A percentile compares a stretch with the other conserved stretches of the same genome.
These are phyloP conservation scores for Leguminivora glycinivorella DNA, from an alignment of 1,140 invertebrate species.

Conservation along the genomic window DNA sequence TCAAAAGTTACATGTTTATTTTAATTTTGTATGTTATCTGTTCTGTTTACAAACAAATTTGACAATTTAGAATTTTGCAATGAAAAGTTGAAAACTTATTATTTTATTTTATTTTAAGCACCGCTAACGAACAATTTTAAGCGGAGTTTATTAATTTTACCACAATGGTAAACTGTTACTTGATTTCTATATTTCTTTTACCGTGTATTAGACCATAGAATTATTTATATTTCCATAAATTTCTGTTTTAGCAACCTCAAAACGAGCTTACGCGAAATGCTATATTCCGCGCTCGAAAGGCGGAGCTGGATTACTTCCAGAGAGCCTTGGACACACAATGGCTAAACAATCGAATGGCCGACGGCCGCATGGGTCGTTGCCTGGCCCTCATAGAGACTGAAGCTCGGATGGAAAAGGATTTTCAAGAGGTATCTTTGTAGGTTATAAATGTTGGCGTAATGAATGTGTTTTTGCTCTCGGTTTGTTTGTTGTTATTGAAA, in stretches of 20 bases:
- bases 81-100: not conserved
- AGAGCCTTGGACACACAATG: slow-evolving; percentile 66
- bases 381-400: slow-evolving; percentile 63
- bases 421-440: slow-evolving; percentile 55
- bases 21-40: not conserved
- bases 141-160: not conserved
- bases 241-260: slow-evolving; percentile 55
- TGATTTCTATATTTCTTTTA: not conserved
- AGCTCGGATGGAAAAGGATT: slow-evolving; percentile 68
- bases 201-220: not conserved
- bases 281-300: slow-evolving; percentile 46
- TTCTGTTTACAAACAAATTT: slow-evolving; percentile 10
- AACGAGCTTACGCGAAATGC: slow-evolving; percentile 65
- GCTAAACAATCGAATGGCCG: slow-evolving; percentile 69
- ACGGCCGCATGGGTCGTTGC: slow-evolving; percentile 62
- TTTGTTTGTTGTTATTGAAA: too few species aligned
- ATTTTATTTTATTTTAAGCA: not conserved
- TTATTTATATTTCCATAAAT: too few species aligned
- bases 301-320: slow-evolving; percentile 59
- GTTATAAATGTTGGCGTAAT: not conserved
- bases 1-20: not conserved
- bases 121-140: not conserved
- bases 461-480: not conserved
- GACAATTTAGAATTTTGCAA: not conserved
- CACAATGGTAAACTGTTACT: not conserved